Conservation (phyloP, 2,797 vertebrate genomes). For the Acestrorhynchus altus region DNA sequence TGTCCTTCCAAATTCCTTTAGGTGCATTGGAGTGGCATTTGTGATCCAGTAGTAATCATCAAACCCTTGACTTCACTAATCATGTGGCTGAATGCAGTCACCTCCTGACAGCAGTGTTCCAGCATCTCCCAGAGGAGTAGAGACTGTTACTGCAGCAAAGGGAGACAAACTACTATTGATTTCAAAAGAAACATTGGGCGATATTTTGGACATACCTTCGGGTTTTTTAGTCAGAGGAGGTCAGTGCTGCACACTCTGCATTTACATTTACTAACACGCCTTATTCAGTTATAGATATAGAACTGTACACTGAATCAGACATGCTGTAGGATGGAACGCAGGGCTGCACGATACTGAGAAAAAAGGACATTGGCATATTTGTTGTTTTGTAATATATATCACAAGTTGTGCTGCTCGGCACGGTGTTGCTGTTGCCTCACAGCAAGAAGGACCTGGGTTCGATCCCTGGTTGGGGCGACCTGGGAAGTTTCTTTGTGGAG, state of each 20-base stretch:
- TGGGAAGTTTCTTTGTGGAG: too few species aligned
- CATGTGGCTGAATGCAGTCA: neutral
- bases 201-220: neutral
- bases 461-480: too few species aligned
- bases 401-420: too few species aligned
- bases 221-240: neutral
- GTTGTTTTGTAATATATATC: too few species aligned
- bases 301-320: neutral
- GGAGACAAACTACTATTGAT: neutral
- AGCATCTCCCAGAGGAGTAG: neutral
- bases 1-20: neutral
- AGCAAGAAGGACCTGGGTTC: too few species aligned
- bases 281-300: neutral
- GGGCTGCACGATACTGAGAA: too few species aligned
- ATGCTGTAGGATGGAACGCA: too few species aligned
- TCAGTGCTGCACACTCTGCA: neutral
- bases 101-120: neutral
- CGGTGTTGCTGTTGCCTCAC: too few species aligned
- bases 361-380: too few species aligned
- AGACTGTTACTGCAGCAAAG: neutral
- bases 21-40: neutral
- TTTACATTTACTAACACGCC: neutral
- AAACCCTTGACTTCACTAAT: neutral
- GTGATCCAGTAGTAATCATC: neutral
- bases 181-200: neutral